Evolutionary conservation across 1,140 invertebrate species (phyloP), one percentile per base, ranked within the genome.

Genomic region (Nylanderia fulva): DNA sequence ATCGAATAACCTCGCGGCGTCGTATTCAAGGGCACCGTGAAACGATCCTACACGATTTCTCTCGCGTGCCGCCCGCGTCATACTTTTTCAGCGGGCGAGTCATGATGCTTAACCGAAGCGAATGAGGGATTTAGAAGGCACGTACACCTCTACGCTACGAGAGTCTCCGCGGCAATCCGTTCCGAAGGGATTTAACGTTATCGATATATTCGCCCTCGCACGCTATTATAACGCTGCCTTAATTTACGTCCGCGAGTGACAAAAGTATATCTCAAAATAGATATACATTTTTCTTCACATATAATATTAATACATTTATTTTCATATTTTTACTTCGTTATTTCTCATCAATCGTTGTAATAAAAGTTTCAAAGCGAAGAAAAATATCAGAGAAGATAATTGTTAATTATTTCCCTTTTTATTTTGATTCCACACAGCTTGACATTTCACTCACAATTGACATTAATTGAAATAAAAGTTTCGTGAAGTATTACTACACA

Each of bases 1-100:
- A 82, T 82, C 84, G 75, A 66, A 74, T 86, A 87, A 86, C 85
- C 84, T 71, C 84, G 64, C 84, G 66, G 68, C 82, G 85, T 85
- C 75, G 45, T 64, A 77, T 86, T 79, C 83, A 86, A 86, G 85
- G 83, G 64, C 74, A 85, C 84, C 84, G 48, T 83, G 77, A 64
- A 72, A 85, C 77, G 58, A 83, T 85, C 84, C 66, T 58, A 85
- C 84, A 72, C 84, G 77, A 72, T 83, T 82, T 85, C 39, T 66
- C 68, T 85, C 68, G 39, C 66, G 52, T 48, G 64, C 75, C 75
- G 61, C 52, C 42, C 52, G 66, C 39, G 45, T 74, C 45, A 54
- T 66, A 69, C 61, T 82, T 86, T 71, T 84, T 83, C 58, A 77
- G 75, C 77, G 27, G 61, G 48, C 77, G 27, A 52, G 56, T 85